Conservation (phyloP, 2,113 vertebrate genomes). For the Hucho hucho region DNA sequence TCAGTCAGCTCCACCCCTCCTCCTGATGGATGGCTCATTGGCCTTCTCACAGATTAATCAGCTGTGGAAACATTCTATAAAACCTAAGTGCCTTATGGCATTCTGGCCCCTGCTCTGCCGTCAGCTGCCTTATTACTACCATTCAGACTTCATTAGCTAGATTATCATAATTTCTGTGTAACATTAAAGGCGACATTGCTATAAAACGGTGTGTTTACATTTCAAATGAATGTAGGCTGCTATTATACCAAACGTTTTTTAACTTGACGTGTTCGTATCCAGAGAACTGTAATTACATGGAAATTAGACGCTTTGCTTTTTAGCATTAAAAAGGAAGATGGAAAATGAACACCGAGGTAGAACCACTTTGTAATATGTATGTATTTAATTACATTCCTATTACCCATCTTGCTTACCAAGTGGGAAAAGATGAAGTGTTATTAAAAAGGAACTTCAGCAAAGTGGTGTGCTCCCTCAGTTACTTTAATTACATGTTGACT, state of each 20-base stretch:
- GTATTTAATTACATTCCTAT: background rate
- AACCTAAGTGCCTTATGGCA: constrained; percentile 41
- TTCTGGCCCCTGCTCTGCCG: constrained; percentile 64
- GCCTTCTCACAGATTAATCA: constrained; percentile 44
- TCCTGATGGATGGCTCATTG: constrained; percentile 58
- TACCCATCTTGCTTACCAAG: background rate
- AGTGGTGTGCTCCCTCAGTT: background rate
- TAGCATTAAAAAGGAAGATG: constrained; percentile 3
- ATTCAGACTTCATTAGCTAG: constrained; percentile 28
- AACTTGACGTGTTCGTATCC: background rate
- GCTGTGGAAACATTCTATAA: constrained; percentile 42
- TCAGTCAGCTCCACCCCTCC: constrained; percentile 54
- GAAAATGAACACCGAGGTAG: background rate
- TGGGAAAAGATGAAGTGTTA: background rate
- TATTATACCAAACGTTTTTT: constrained; percentile 30
- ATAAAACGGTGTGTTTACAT: constrained; percentile 20
- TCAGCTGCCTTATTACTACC: constrained; percentile 57
- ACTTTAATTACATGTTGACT: constrained; percentile 2
- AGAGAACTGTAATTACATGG: constrained; percentile 39
- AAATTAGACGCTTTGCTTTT: constrained; percentile 31
- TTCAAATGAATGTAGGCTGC: constrained; percentile 14
- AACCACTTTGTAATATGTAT: background rate
- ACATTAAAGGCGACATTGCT: constrained; percentile 31
- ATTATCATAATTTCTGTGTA: constrained; percentile 30
- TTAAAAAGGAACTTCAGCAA: background rate